These are phyloP conservation scores for Astyanax mexicanus DNA, from an alignment of 2,797 vertebrate genomes.

Conservation along the genomic window DNA sequence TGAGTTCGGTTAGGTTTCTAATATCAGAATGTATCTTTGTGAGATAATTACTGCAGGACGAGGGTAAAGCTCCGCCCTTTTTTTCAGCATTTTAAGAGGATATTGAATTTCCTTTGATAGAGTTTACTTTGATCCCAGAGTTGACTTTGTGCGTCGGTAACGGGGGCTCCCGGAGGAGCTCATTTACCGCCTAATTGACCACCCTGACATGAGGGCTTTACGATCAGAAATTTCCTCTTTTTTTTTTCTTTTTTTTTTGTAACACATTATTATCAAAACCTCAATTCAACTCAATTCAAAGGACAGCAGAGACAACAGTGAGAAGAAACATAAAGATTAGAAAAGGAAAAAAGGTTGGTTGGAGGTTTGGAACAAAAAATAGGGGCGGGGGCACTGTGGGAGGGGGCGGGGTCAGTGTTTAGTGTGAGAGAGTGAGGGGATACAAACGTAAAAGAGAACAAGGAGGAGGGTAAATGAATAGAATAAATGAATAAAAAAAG, in stretches of 20 bases:
- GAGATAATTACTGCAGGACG: not conserved
- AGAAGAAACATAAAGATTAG: not conserved
- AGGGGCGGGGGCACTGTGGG: conserved; percentile 12
- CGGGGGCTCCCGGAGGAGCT: not conserved
- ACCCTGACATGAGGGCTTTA: not conserved
- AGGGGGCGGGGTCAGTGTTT: conserved; percentile 34
- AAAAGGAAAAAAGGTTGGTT: not conserved
- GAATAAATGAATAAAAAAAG: conserved; percentile 48
- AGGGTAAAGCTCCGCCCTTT: not conserved
- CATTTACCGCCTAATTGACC: not conserved
- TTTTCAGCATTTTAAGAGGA: not conserved
- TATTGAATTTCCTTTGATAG: no score
- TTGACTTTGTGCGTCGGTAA: not conserved
- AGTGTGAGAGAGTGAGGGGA: conserved; percentile 63
- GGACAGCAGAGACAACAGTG: not conserved
- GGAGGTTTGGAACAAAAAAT: conserved; percentile 3
- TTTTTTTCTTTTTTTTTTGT: not conserved
- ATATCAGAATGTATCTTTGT: not conserved
- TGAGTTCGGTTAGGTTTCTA: not conserved
- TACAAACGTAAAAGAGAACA: conserved; percentile 23
- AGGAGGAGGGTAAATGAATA: conserved; percentile 40
- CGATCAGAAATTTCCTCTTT: not conserved
- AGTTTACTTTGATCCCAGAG: not conserved
- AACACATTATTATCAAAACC: not conserved
- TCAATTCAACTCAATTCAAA: conserved; percentile 25